Conservation (phyloP, 1,140 invertebrate genomes). For the Teleopsis dalmanni region DNA sequence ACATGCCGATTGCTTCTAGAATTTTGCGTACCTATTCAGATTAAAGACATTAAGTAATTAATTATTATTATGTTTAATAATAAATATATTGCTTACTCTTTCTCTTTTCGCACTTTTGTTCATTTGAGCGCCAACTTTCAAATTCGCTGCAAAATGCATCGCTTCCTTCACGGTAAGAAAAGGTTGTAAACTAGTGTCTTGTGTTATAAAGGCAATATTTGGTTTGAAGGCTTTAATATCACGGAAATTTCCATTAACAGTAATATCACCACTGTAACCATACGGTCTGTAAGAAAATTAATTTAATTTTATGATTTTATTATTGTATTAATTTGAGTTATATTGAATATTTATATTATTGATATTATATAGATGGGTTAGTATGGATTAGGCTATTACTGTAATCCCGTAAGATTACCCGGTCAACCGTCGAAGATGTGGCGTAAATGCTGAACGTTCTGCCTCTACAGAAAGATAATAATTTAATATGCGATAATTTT, state of each 20-base stretch:
- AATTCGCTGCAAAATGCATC: constrained; percentile 76
- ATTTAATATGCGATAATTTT: no score
- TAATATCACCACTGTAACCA: constrained; percentile 47
- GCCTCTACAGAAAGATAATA: no score
- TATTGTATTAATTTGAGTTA: not conserved
- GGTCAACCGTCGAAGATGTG: no score
- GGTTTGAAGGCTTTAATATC: constrained; percentile 70
- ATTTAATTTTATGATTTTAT: no score
- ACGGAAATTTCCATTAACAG: constrained; percentile 62
- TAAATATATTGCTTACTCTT: constrained; percentile 51
- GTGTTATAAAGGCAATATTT: constrained; percentile 85
- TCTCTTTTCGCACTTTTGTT: constrained; percentile 54
- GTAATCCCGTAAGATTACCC: no score
- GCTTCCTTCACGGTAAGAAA: constrained; percentile 79
- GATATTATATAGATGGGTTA: not conserved
- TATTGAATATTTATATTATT: constrained; percentile 1
- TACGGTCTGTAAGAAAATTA: constrained; percentile 16
- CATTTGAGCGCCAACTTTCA: constrained; percentile 69
- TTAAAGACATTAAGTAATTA: not conserved
- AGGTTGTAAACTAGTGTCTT: constrained; percentile 77
- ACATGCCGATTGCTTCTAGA: constrained; percentile 61
- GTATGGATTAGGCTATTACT: constrained; percentile 1
- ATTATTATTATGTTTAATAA: not conserved
- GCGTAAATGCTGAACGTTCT: no score
- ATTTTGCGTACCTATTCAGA: constrained; percentile 58